Conservation (phyloP, 2,888 invertebrate species). For the Diplolepis rosae region DNA sequence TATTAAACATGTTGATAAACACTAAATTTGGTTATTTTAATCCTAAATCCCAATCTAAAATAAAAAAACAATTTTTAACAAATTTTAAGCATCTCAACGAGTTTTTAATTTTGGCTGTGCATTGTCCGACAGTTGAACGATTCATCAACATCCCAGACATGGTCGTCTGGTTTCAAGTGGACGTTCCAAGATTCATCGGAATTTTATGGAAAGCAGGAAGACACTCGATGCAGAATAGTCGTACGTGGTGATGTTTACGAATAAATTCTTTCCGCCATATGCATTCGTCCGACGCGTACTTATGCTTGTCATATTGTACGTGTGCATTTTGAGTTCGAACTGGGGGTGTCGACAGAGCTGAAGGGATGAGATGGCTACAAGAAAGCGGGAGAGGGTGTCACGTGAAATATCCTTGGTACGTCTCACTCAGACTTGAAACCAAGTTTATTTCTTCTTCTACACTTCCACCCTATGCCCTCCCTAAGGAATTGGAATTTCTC, state of each 20-base stretch:
- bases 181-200: conserved; percentile 63
- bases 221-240: conserved; percentile 62
- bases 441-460: conserved; percentile 56
- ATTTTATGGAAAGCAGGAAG: conserved; percentile 68
- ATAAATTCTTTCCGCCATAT: conserved; percentile 25
- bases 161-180: conserved; percentile 39
- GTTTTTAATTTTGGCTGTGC: background rate
- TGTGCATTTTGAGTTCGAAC: conserved; percentile 31
- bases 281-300: conserved; percentile 15
- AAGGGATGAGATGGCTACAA: conserved; percentile 33
- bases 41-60: no score
- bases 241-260: conserved; percentile 37
- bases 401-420: background rate
- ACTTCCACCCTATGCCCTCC: conserved; percentile 35
- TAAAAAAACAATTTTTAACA: no score
- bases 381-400: background rate
- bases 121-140: conserved; percentile 31
- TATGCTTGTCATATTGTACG: conserved; percentile 40
- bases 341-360: conserved; percentile 38
- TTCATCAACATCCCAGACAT: conserved; percentile 11
- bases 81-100: background rate
- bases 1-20: no score
- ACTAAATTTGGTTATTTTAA: no score
- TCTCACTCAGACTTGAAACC: conserved; percentile 41
- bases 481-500: conserved; percentile 60